Evolutionary conservation across 2,888 invertebrate genomes (phyloP), one percentile per base, ranked within the genome.

Genomic region (Napeogenes inachia): DNA sequence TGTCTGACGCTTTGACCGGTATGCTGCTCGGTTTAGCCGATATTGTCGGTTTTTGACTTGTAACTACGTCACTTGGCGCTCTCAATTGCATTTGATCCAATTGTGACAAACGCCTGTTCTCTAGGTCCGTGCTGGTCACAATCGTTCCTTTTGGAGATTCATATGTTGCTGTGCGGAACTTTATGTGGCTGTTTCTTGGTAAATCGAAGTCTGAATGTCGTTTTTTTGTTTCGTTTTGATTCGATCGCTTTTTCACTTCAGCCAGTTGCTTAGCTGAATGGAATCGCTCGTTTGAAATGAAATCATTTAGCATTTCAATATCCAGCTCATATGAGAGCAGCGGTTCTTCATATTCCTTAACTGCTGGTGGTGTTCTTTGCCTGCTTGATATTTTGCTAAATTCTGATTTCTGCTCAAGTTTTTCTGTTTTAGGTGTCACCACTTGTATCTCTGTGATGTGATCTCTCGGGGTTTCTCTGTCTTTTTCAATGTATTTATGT

Each of bases 371-470:
- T 35, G 78, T 78, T 76, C 89, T 78, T 68, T 90, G 89, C 68
- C 85, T 88, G 68, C 86, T 85, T 45, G 82, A 74, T 60, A 87
- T 74, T 77, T 88, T 88, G 64, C 69, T 74, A 60, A 71, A 54
- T 69, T 78, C 75, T 32, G 79, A 66, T 73, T 80, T 79, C 59
- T 83, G 75, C 67, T 79, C 68, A 21, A 72, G 70, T 70, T 84
- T 85, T 69, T 83, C 92, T 60, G 78, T 87, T 54, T 85, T 84
- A 4, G 92, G 91, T 13, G 93, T 92, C 0, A 95, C 94, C 0
- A 95, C 94, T 82, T 94, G 94, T 63, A 95, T 95, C 84, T 95
- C 95, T 50, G 94, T 95, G 45, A 95, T 91, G 74, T 94, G 94
- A 35, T 93, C 93, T 73, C 91, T 81, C 46, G 76, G 76, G 42